A percentile compares a stretch with the other conserved stretches of the same genome.
phyloP scores from a whole-genome alignment of 2,888 invertebrate genomes.

The Drosophila neonasuta region DNA sequence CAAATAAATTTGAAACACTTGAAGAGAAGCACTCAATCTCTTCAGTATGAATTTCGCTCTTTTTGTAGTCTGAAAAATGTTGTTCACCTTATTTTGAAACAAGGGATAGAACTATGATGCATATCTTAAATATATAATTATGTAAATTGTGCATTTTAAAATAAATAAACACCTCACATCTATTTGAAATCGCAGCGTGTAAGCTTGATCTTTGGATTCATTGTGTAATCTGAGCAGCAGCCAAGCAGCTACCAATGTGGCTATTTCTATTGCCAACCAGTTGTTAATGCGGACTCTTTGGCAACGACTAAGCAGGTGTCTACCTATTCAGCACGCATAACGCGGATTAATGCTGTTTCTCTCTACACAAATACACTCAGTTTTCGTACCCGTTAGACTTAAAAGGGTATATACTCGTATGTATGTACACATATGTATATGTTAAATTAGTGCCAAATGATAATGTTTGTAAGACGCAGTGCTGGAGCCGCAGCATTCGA shows the following conservation, averaged over 20 bases:
- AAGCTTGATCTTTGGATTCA: conserved; percentile 24
- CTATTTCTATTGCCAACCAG: conserved; percentile 55
- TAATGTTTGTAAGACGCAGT: no score
- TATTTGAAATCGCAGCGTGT: conserved; percentile 11
- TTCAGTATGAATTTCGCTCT: no score
- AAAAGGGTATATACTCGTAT: no score
- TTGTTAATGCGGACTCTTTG: conserved; percentile 67
- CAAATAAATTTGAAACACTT: conserved; percentile 57
- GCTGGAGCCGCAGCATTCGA: no score
- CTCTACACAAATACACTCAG: no score
- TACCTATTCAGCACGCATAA: conserved; percentile 29
- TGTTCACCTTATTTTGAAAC: no score
- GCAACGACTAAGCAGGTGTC: conserved; percentile 56
- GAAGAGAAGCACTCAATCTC: no score
- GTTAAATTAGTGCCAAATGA: no score
- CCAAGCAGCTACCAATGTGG: conserved; percentile 26
- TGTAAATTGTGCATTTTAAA: background rate
- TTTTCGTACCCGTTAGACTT: background rate
- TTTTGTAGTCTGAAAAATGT: no score
- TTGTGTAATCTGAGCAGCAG: conserved; percentile 57
- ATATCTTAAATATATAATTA: no score
- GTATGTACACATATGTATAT: no score
- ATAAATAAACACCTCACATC: background rate
- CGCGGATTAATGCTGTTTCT: conserved; percentile 1
- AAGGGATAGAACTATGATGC: no score